These are phyloP conservation scores for Busseola fusca DNA, from an alignment of 2,888 invertebrate genomes.

Conservation along the genomic window DNA sequence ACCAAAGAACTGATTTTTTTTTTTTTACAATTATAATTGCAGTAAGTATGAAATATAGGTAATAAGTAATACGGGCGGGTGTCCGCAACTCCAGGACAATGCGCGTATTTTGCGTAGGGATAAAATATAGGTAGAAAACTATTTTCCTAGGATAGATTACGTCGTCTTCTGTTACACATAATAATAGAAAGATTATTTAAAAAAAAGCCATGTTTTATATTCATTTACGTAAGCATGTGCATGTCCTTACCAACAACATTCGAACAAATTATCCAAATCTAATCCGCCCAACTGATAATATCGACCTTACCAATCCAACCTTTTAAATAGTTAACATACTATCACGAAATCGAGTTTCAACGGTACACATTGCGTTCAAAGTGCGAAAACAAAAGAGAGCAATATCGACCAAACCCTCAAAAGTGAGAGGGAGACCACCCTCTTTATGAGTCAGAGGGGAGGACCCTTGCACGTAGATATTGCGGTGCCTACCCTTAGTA, in stretches of 20 bases:
- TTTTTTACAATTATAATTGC: background rate
- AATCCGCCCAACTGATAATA: conserved; percentile 16
- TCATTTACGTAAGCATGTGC: background rate
- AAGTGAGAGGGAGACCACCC: conserved; percentile 87
- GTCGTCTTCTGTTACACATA: too few relatives aligned
- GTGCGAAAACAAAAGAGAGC: conserved; percentile 88
- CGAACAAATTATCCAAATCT: background rate
- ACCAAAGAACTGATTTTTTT: background rate
- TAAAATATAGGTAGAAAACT: background rate
- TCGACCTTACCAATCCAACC: conserved; percentile 25
- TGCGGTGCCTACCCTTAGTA: conserved; percentile 80
- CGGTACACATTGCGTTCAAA: conserved; percentile 68
- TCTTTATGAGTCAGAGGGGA: conserved; percentile 89
- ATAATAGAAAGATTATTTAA: background rate
- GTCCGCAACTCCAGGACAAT: too few relatives aligned
- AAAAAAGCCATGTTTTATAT: background rate
- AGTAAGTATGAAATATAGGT: background rate
- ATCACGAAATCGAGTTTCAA: conserved; percentile 63
- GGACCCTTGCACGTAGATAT: conserved; percentile 85
- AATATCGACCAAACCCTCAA: conserved; percentile 88
- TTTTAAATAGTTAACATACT: conserved; percentile 60
- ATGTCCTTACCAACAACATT: background rate
- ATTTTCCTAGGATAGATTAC: background rate
- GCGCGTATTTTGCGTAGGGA: too few relatives aligned
- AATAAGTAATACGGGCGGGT: too few relatives aligned